These are phyloP conservation scores for Antheraea pernyi DNA, from an alignment of 1,140 invertebrate species.

Conservation along the genomic window DNA sequence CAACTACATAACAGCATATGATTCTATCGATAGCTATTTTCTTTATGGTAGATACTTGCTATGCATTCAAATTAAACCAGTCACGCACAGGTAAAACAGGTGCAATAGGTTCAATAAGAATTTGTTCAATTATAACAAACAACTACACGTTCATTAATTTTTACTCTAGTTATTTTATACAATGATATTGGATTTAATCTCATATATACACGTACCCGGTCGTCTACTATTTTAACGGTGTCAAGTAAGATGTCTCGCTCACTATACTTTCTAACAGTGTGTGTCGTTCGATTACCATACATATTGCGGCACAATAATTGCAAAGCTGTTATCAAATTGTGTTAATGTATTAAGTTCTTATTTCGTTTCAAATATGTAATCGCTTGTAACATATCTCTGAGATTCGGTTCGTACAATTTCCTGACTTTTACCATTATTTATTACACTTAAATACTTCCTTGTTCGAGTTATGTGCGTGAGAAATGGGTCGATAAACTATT, in stretches of 20 bases:
- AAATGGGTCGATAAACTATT: background rate
- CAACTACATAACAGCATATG: too few species aligned
- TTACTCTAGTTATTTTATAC: too few species aligned
- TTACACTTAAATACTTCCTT: conserved; percentile 7
- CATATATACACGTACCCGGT: background rate
- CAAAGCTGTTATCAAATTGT: conserved; percentile 18
- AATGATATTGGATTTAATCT: too few species aligned
- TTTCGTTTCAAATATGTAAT: conserved; percentile 3
- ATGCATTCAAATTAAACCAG: too few species aligned
- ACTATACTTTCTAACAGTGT: background rate
- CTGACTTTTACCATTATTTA: conserved; percentile 8
- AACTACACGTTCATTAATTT: too few species aligned
- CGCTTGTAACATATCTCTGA: conserved; percentile 5
- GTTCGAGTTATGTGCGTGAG: background rate
- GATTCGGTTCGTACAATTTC: conserved; percentile 7
- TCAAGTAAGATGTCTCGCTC: background rate
- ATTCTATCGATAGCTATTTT: too few species aligned
- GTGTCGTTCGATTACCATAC: conserved; percentile 1
- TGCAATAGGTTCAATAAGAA: too few species aligned
- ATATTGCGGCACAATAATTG: conserved; percentile 10
- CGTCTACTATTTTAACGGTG: background rate
- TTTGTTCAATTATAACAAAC: too few species aligned
- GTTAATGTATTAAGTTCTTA: conserved; percentile 14
- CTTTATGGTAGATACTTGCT: too few species aligned
- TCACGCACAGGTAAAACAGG: too few species aligned